Conservation (phyloP, 2,888 invertebrate species). For the Apodemia hepburni region DNA sequence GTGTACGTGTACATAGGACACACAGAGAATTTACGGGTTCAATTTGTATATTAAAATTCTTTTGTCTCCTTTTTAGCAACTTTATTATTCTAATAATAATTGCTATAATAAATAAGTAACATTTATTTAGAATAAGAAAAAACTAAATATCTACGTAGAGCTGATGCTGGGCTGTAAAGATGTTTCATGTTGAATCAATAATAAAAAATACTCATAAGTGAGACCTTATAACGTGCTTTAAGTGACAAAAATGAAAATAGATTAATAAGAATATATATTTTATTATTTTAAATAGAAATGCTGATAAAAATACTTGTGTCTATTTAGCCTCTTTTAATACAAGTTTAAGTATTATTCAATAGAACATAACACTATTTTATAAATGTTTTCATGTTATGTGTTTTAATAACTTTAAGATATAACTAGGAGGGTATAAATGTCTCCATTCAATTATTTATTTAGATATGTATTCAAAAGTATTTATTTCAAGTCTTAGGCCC, state of each 20-base stretch:
- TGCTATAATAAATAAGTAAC: no score
- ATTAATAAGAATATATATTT: slow-evolving; percentile 6
- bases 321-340: slow-evolving; percentile 5
- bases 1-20: no score
- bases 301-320: slow-evolving; percentile 5
- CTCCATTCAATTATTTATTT: no score
- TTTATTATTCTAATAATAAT: no score
- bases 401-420: slow-evolving; percentile 12
- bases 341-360: slow-evolving; percentile 13
- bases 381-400: slow-evolving; percentile 15
- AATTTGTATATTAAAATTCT: no score
- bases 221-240: slow-evolving; percentile 6
- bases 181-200: not conserved
- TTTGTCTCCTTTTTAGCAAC: no score
- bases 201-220: not conserved
- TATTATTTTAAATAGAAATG: slow-evolving; percentile 10
- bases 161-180: not conserved
- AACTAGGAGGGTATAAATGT: not conserved
- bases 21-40: no score
- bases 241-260: slow-evolving; percentile 8
- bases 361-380: slow-evolving; percentile 19
- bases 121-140: no score
- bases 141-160: no score
- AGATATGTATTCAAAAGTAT: no score
- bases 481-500: no score